Evolutionary conservation across 2,113 vertebrate species (phyloP).

Genomic region (Ailuropoda melanoleuca): DNA sequence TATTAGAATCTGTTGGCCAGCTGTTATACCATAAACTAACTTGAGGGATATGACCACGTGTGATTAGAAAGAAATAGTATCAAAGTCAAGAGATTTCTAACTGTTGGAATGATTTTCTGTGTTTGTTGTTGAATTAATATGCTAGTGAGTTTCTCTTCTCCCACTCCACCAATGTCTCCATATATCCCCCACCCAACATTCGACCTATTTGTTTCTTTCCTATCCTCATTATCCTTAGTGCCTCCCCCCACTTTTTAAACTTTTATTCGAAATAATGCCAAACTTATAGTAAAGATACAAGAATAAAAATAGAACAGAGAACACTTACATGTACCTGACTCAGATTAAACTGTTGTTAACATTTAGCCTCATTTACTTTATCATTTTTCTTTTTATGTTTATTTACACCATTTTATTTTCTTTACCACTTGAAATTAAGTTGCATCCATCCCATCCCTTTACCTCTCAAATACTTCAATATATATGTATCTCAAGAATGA

Average conservation of each 20-base stretch:
- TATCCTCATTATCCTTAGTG: background rate
- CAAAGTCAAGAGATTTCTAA: background rate
- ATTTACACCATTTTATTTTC: background rate
- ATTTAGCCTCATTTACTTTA: slow-evolving; percentile 26
- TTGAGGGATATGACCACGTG: background rate
- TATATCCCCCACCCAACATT: background rate
- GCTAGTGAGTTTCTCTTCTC: background rate
- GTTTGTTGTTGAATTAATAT: background rate
- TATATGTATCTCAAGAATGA: background rate
- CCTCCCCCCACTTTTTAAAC: background rate
- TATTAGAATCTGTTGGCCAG: background rate
- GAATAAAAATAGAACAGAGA: slow-evolving; percentile 1
- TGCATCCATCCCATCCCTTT: background rate
- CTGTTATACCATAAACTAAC: background rate
- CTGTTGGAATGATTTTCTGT: background rate
- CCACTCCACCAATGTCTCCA: background rate
- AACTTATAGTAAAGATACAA: background rate
- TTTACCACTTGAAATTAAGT: background rate
- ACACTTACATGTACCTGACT: background rate
- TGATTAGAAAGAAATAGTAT: background rate
- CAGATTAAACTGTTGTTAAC: background rate
- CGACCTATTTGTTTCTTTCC: background rate
- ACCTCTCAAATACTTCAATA: background rate
- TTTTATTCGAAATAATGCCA: background rate
- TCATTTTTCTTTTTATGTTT: background rate